Percentiles rank a stretch among this genome's conserved stretches.
Evolutionary conservation across 2,888 invertebrate species (phyloP).

Genomic region (Lymantria dispar): DNA sequence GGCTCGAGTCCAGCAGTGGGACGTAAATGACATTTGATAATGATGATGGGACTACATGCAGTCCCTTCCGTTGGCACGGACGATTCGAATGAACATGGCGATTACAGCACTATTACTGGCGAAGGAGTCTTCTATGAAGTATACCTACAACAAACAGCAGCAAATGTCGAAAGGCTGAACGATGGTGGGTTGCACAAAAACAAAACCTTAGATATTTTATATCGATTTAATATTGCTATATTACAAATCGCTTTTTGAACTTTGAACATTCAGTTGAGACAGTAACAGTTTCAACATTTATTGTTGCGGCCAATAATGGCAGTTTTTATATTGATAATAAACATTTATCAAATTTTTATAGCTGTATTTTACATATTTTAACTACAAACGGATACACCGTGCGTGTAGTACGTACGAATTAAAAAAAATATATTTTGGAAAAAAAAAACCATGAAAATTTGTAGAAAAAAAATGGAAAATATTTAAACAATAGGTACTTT

Average conservation of each 20-base stretch:
- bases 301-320: conserved; percentile 18
- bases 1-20: too few relatives aligned
- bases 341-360: conserved; percentile 33
- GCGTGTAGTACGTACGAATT: not conserved
- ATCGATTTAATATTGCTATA: conserved; percentile 75
- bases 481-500: conserved; percentile 19
- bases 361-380: conserved; percentile 21
- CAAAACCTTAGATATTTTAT: conserved; percentile 36
- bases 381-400: conserved; percentile 7
- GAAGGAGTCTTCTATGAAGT: too few relatives aligned
- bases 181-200: not conserved
- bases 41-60: too few relatives aligned
- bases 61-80: too few relatives aligned
- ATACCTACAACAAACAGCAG: too few relatives aligned
- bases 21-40: too few relatives aligned
- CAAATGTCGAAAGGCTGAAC: too few relatives aligned
- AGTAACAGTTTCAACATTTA: conserved; percentile 31
- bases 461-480: conserved; percentile 4
- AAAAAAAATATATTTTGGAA: not conserved
- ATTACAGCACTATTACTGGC: too few relatives aligned
- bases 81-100: too few relatives aligned
- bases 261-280: conserved; percentile 71
- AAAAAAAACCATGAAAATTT: not conserved
- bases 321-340: conserved; percentile 37
- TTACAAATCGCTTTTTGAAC: conserved; percentile 74